Conservation (phyloP, 2,113 vertebrate genomes). For the Lepidothrix coronata region DNA sequence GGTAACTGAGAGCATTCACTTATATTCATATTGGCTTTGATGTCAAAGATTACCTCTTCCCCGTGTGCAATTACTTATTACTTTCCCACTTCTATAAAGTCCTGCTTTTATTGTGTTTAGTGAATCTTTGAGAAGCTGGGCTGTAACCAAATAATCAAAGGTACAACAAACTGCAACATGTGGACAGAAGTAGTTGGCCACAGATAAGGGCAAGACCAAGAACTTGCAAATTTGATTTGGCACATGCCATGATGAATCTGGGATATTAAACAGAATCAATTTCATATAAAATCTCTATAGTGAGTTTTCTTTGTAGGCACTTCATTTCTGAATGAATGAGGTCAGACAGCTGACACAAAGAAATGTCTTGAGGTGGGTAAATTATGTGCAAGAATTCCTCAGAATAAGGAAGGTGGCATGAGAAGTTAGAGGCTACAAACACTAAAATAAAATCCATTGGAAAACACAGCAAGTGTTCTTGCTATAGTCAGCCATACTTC, state of each 20-base stretch:
- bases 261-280: background rate
- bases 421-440: background rate
- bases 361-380: background rate
- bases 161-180: background rate
- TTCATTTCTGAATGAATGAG: background rate
- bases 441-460: background rate
- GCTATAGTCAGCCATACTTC: background rate
- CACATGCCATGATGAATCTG: background rate
- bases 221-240: background rate
- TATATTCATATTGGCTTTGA: background rate
- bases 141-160: background rate
- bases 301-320: background rate
- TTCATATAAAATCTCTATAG: background rate
- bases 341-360: background rate
- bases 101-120: background rate
- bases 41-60: background rate
- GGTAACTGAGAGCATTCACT: background rate
- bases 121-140: background rate
- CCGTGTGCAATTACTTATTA: background rate
- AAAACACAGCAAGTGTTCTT: background rate
- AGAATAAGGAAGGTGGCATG: background rate
- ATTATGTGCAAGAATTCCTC: background rate
- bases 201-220: background rate
- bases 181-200: background rate
- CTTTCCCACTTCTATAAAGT: background rate